Evolutionary conservation across 2,888 invertebrate species (phyloP), one percentile per base, ranked within the genome.

Genomic region (Mythimna lalbum): DNA sequence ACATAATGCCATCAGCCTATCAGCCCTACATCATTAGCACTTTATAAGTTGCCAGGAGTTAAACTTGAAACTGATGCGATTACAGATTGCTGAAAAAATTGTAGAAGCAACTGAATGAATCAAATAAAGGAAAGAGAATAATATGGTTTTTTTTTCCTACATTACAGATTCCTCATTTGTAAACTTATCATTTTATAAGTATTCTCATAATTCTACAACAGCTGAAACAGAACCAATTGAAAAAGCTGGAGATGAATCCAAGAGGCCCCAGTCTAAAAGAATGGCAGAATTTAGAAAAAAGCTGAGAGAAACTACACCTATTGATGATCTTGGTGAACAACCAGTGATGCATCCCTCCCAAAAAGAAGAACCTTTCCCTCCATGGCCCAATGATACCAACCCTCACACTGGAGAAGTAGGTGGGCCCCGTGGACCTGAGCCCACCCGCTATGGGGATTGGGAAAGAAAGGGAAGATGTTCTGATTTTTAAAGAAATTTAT

Each of bases 381-480:
- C 98, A 3, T 99, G 98, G 97, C 99, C 99, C 19, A 97, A 99
- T 89, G 97, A 98, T 88, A 97, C 96, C 1, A 99, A 99, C 94
- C 99, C 99, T 7, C 89, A 97, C 71, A 99, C 99, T 9, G 99
- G 99, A 17, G 99, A 99, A 96, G 95, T 98, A 70, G 99, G 99
- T 50, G 99, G 99, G 0, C 99, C 99, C 0, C 96, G 97, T 86
- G 99, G 99, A 9, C 99, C 99, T 1, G 99, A 99, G 96, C 99
- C 99, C 12, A 99, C 99, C 17, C 97, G 99, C 84, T 99, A 99
- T 95, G 99, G 99, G 2, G 99, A 99, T 94, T 99, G 99, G 99
- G 99, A 99, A 92, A 97, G 99, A 82, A 99, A 99, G 91, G 99
- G 99, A 74, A 96, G 99, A 90, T 99, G 99, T 52, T 97, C 98